Conservation (phyloP, 2,888 invertebrate genomes). For the Polyommatus icarus region DNA sequence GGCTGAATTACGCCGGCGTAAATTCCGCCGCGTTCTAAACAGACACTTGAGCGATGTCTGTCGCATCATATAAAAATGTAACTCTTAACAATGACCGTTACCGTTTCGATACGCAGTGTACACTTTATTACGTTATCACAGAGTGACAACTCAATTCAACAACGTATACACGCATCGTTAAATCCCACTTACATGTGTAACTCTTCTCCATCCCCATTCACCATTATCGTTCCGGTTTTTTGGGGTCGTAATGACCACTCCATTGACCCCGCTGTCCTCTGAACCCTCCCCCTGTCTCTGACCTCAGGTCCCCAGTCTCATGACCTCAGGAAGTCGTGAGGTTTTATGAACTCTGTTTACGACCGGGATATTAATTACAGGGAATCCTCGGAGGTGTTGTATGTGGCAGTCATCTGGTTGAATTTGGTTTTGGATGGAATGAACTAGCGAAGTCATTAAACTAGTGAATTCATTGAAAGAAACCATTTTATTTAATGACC, state of each 20-base stretch:
- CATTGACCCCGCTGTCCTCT: not conserved
- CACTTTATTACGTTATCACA: not conserved
- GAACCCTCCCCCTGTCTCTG: not conserved
- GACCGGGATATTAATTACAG: conserved; percentile 3
- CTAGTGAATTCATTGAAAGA: too few species aligned
- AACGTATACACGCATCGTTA: not conserved
- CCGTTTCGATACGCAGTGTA: too few species aligned
- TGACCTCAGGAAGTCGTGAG: conserved; percentile 1
- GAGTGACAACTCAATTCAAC: not conserved
- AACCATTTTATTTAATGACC: too few species aligned
- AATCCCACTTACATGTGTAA: not conserved
- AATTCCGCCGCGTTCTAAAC: too few species aligned
- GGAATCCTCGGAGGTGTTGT: not conserved
- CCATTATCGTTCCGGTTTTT: conserved; percentile 3
- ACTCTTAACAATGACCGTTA: too few species aligned
- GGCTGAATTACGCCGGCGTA: too few species aligned
- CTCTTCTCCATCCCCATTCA: not conserved
- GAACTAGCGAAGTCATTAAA: not conserved
- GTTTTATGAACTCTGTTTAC: not conserved
- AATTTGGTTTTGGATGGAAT: too few species aligned
- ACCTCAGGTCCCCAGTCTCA: not conserved
- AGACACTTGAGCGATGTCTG: too few species aligned
- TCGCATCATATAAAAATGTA: too few species aligned
- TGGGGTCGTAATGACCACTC: conserved; percentile 4
- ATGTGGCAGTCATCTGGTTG: not conserved